Base-by-base conservation (phyloP, 2,797 vertebrate species). In the Sebastes vulpes region DNA sequence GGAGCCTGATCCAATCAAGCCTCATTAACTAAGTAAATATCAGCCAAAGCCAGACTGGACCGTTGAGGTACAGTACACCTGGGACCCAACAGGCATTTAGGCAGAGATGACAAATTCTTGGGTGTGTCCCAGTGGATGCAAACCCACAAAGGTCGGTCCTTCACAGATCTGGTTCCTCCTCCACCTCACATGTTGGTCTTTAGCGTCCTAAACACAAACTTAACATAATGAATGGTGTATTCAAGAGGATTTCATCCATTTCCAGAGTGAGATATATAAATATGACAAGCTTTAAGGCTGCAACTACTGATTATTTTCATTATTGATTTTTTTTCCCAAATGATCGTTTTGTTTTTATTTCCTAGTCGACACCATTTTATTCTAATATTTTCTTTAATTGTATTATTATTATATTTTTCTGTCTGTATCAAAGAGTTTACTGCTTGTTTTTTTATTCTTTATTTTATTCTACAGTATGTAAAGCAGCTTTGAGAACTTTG, bases 11-110 rank as follows among this genome's bases (percentile, higher is more conserved):
- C 57, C 56, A 61, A 57, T 56, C 48, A 20, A 50, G 56, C 18
- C 50, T 35, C 29, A 58, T 73, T 56, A 52, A 58, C 58, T 18
- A 67, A 67, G 5, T 12, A n/a, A 65, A 57, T 74, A 63, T 21
- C 25, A 26, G 54, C 54, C 32, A 23, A 65, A 26, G 46, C 46
- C 61, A 54, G 61, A 35, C 46, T 23, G 31, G 53, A 59, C 29
- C 11, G 20, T 23, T 10, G 20, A 50, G 11, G 16, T 38, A 31
- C 60, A 42, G 46, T n/a, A 48, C 46, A n/a, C 12, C 50, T 64
- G 50, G 11, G 64, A 35, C 42, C 23, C 21, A 60, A 20, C 65
- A 53, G 56, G 54, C 42, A 28, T 56, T 42, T 3, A 42, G 46
- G 20, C n/a, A 20, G 18, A 29, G 26, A 56, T 54, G 2, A 48